Evolutionary conservation across 2,797 vertebrate genomes (phyloP), one percentile per base, ranked within the genome.

Genomic region (Melopsittacus undulatus): DNA sequence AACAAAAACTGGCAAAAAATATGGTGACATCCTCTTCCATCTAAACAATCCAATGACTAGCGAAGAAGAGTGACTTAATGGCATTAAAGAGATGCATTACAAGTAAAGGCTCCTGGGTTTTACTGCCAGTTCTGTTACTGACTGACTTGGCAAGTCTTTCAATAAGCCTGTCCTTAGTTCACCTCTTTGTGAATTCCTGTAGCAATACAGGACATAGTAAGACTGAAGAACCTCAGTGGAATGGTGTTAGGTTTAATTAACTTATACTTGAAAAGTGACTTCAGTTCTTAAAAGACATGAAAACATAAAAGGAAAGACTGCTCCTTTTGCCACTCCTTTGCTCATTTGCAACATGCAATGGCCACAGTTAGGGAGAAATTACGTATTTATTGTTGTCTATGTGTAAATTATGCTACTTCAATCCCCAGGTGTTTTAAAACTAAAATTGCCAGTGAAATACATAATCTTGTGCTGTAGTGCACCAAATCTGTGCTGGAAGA

Each of bases 131-230:
- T 87, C 83, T 92, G 67, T 75, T 57, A 80, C 46, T 83, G 82
- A 87, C 14, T 94, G 77, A 36, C 42, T 94, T 94, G 92, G 86
- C 73, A 89, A 92, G 40, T 77, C 59, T 61, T 40, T 93, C 78
- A 72, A 27, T 74, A 19, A 0, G 5, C 83, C 42, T 91, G 83
- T 77, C 78, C 75, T 94, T 79, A 90, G 66, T 29, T 91, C 77
- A 94, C 84, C 84, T 42, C 54, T 43, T 68, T 48, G 24, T 77
- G 72, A 94, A 67, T 73, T 89, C 24, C 22, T 57, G 46, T 38
- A 89, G 80, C 59, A 84, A 56, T 5, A 54, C 11, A 69, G 30
- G 29, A 52, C 27, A 56, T 17, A 42, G 21, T 21, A 79, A 75
- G 52, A 45, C 40, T 38, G 46, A 89, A 89, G 20, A 85, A 70